Evolutionary conservation across 2,113 vertebrate species (phyloP).

Genomic region (Nycticebus coucang): DNA sequence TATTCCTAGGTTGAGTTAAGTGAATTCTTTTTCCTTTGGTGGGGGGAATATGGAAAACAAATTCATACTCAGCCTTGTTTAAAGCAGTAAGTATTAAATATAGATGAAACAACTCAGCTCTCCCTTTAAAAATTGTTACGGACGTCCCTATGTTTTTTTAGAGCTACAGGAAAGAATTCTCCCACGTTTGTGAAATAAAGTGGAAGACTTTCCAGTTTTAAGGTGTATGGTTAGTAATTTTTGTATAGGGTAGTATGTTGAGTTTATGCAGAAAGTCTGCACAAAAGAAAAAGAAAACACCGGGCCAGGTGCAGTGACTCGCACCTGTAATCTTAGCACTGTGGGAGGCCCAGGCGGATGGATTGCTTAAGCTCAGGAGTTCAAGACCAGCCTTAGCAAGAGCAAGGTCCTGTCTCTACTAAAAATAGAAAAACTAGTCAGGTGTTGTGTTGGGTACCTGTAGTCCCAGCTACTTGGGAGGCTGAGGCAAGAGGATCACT

Average conservation of each 20-base stretch:
- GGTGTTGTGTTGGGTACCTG: too few relatives aligned
- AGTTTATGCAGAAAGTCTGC: background rate
- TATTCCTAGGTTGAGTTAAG: conserved; percentile 22
- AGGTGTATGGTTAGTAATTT: background rate
- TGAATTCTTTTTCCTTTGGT: conserved; percentile 23
- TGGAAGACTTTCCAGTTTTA: background rate
- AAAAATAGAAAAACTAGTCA: too few relatives aligned
- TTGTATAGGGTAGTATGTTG: background rate
- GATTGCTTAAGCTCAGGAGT: too few relatives aligned
- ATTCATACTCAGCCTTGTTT: background rate
- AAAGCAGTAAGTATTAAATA: conserved; percentile 11
- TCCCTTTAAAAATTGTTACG: background rate
- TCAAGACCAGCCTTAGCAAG: too few relatives aligned
- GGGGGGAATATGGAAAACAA: background rate
- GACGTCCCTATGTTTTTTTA: background rate
- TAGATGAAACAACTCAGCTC: background rate
- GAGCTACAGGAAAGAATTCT: background rate
- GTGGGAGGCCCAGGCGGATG: too few relatives aligned
- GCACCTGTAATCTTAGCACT: too few relatives aligned
- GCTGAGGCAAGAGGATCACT: too few relatives aligned
- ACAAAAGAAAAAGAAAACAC: background rate
- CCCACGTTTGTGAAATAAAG: background rate
- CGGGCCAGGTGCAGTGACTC: too few relatives aligned
- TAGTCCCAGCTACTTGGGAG: too few relatives aligned
- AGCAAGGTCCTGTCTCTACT: too few relatives aligned